These are phyloP conservation scores for Semibalanus balanoides DNA, from an alignment of 1,140 invertebrate species.

Conservation along the genomic window DNA sequence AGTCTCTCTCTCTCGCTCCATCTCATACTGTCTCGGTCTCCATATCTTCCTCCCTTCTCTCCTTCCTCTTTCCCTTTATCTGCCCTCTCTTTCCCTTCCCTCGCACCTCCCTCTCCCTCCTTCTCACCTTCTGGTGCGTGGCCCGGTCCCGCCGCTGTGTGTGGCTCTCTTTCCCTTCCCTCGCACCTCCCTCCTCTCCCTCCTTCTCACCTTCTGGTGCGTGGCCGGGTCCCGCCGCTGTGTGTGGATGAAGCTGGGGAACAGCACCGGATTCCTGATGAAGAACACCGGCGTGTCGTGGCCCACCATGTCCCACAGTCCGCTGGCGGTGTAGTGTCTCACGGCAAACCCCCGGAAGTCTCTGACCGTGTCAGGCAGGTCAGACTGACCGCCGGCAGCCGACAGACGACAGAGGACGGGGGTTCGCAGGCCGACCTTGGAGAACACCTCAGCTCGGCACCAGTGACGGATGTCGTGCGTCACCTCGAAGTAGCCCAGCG, in stretches of 20 bases:
- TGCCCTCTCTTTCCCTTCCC: no score
- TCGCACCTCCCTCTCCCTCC: no score
- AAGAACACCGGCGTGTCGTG: constrained; percentile 97
- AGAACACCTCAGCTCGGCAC: constrained; percentile 66
- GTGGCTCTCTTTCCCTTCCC: constrained; percentile 31
- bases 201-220: constrained; percentile 53
- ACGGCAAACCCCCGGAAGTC: constrained; percentile 88
- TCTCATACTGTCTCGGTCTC: no score
- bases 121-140: constrained; percentile 65
- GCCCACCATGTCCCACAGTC: constrained; percentile 89
- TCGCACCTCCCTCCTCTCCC: no score
- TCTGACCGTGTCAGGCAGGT: constrained; percentile 72
- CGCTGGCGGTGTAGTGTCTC: constrained; percentile 93
- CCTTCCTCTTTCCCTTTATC: no score
- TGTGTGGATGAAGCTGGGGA: constrained; percentile 80
- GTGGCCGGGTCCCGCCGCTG: constrained; percentile 93
- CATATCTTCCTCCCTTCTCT: no score
- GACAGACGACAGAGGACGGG: constrained; percentile 68
- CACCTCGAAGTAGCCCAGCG: constrained; percentile 93
- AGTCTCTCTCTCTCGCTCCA: no score
- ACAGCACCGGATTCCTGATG: constrained; percentile 66
- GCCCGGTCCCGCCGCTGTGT: constrained; percentile 91
- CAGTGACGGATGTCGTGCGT: constrained; percentile 81
- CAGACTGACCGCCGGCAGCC: constrained; percentile 76
- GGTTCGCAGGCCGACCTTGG: constrained; percentile 66